Conservation (phyloP, 2,888 invertebrate genomes). For the Pardosa pseudoannulata region DNA sequence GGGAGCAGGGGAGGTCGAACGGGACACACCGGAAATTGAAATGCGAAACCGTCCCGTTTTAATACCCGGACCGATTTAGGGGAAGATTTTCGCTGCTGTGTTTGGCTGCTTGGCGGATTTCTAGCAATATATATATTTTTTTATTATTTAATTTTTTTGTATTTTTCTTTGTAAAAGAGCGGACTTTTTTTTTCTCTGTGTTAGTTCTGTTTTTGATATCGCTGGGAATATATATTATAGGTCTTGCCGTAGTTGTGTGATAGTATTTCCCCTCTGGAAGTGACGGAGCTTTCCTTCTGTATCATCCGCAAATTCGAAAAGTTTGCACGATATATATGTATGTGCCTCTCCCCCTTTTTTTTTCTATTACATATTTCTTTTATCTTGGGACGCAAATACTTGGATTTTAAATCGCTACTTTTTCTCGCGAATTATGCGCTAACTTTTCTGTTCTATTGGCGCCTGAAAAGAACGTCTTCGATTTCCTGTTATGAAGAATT, state of each 20-base stretch:
- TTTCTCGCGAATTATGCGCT: background rate
- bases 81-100: slow-evolving; percentile 46
- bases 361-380: background rate
- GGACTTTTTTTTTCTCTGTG: background rate
- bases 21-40: slow-evolving; percentile 69
- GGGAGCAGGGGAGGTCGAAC: slow-evolving; percentile 21
- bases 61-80: slow-evolving; percentile 60
- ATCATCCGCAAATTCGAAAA: background rate
- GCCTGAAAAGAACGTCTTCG: no score
- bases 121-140: background rate
- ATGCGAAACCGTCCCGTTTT: slow-evolving; percentile 69
- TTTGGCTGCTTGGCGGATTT: background rate
- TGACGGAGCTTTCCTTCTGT: background rate
- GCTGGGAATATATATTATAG: background rate
- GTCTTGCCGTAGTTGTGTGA: background rate
- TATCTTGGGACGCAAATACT: background rate
- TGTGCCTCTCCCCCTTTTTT: no score
- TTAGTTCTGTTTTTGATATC: background rate
- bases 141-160: slow-evolving; percentile 5
- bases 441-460: no score
- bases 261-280: background rate
- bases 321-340: no score
- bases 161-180: slow-evolving; percentile 9
- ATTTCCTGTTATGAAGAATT: no score
- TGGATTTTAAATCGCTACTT: background rate